Conservation (phyloP, 2,797 vertebrate species). For the Pseudocheirus occidentalis region DNA sequence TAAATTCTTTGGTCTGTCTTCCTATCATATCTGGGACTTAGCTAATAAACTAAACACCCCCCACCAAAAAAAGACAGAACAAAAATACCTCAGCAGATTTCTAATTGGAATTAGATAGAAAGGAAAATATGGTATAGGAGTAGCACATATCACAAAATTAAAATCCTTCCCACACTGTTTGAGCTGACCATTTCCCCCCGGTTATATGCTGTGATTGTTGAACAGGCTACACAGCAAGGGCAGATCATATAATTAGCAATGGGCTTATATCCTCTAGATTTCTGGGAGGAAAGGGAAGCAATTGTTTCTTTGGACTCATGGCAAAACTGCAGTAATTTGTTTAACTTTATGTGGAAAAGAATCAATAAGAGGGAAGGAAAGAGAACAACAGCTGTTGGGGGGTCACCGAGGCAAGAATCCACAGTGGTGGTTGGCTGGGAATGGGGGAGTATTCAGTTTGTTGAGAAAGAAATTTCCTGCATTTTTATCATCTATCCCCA, state of each 20-base stretch:
- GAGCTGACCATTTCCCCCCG: slow-evolving; percentile 29
- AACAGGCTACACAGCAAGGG: slow-evolving; percentile 28
- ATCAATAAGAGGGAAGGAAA: slow-evolving; percentile 23
- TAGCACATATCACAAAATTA: slow-evolving; percentile 9
- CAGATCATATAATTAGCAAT: slow-evolving; percentile 38
- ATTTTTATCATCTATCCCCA: not conserved
- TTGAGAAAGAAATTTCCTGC: not conserved
- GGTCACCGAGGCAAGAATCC: not conserved
- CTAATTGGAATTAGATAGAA: slow-evolving; percentile 58
- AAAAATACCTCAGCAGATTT: slow-evolving; percentile 49
- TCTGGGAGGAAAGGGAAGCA: slow-evolving; percentile 40
- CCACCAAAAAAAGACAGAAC: not conserved
- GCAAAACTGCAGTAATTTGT: slow-evolving; percentile 17
- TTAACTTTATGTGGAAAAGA: slow-evolving; percentile 58
- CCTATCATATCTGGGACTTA: slow-evolving; percentile 54
- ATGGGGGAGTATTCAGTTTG: not conserved
- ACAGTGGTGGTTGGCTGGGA: slow-evolving; percentile 38
- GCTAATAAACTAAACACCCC: not conserved
- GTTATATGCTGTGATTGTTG: not conserved
- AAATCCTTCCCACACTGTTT: not conserved
- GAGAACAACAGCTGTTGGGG: slow-evolving; percentile 10
- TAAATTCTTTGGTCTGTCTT: slow-evolving; percentile 63
- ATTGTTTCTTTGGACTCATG: slow-evolving; percentile 41
- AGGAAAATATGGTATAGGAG: slow-evolving; percentile 35
- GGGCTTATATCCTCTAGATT: slow-evolving; percentile 45